Percentiles rank a stretch among this genome's conserved stretches.
Conservation (phyloP, 2,113 vertebrate species). For the Nothobranchius kuhntae region DNA sequence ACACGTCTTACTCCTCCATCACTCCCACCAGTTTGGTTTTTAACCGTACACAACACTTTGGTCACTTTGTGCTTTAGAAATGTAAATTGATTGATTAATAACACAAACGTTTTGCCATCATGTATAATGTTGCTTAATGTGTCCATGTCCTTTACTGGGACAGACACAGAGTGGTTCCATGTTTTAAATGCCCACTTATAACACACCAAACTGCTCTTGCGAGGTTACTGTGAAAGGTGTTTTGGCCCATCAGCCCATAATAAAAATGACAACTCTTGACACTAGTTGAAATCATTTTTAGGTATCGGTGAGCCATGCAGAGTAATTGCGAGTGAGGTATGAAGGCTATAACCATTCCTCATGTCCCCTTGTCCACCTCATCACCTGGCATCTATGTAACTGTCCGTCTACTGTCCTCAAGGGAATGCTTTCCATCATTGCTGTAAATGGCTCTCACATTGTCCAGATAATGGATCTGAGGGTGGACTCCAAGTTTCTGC, state of each 20-base stretch:
- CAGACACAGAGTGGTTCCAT: constrained; percentile 13
- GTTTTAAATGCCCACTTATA: constrained; percentile 14
- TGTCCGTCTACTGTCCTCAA: constrained; percentile 57
- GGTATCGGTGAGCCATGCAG: constrained; percentile 44
- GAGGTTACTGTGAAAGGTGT: constrained; percentile 33
- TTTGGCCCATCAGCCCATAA: constrained; percentile 37
- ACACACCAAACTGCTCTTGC: constrained; percentile 18
- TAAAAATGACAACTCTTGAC: constrained; percentile 49
- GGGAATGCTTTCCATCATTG: constrained; percentile 68
- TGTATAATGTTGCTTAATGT: background rate
- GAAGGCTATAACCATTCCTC: constrained; percentile 55
- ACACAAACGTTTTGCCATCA: background rate
- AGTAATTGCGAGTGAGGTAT: constrained; percentile 59
- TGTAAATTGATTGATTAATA: background rate
- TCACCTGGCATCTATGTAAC: constrained; percentile 69
- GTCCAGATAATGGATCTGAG: constrained; percentile 63
- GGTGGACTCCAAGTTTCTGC: constrained; percentile 31
- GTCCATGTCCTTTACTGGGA: background rate
- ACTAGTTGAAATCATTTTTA: constrained; percentile 62
- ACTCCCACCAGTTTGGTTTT: background rate
- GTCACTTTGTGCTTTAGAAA: too few relatives aligned
- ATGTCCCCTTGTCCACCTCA: constrained; percentile 67
- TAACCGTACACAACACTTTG: too few relatives aligned
- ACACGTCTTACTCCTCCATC: too few relatives aligned
- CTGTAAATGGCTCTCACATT: constrained; percentile 64